phyloP scores from a whole-genome alignment of 1,140 invertebrate genomes.

The Amyelois transitella region DNA sequence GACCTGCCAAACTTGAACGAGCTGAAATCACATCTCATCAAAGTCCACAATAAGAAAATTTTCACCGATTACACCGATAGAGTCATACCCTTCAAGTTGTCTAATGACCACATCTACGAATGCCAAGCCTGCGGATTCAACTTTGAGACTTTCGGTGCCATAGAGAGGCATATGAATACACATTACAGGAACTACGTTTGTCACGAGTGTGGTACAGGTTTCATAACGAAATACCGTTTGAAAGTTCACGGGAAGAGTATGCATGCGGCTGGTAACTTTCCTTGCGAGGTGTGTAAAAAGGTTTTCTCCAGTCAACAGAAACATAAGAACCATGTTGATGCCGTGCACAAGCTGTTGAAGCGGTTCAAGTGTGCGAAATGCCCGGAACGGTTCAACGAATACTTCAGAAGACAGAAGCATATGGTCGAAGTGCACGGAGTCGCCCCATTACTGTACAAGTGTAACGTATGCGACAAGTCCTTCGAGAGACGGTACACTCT shows the following conservation, averaged over 20 bases:
- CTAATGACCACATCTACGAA: constrained; percentile 26
- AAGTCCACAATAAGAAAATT: constrained; percentile 45
- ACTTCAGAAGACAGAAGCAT: constrained; percentile 56
- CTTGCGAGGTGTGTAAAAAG: constrained; percentile 52
- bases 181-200: constrained; percentile 64
- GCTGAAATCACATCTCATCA: constrained; percentile 45
- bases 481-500: constrained; percentile 54
- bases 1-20: constrained; percentile 37
- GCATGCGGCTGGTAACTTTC: constrained; percentile 43
- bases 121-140: constrained; percentile 53
- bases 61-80: constrained; percentile 40
- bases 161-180: constrained; percentile 61
- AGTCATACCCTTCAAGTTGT: constrained; percentile 53
- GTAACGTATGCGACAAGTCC: constrained; percentile 54
- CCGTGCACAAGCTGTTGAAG: constrained; percentile 53
- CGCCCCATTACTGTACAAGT: constrained; percentile 48
- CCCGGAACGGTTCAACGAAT: constrained; percentile 52
- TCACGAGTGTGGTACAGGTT: constrained; percentile 56
- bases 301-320: constrained; percentile 48
- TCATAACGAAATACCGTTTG: constrained; percentile 55
- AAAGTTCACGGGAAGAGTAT: constrained; percentile 57
- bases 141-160: constrained; percentile 59
- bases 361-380: constrained; percentile 58
- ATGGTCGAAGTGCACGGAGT: constrained; percentile 46
- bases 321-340: constrained; percentile 49